Conservation (phyloP, 35 echinoderm and acorn worm species). For the Diadema setosum region DNA sequence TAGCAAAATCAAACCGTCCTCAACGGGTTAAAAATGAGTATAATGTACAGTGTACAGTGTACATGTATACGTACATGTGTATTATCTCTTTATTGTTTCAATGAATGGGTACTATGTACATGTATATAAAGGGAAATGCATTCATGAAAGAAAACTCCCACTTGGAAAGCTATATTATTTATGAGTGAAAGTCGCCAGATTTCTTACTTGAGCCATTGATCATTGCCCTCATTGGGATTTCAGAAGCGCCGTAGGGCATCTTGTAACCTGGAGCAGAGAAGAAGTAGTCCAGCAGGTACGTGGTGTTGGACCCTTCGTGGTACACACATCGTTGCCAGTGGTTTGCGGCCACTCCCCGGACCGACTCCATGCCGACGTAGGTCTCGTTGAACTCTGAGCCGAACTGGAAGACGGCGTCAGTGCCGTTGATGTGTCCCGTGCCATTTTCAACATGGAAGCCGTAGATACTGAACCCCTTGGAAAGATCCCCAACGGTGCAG, state of each 20-base stretch:
- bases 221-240: conserved; percentile 40
- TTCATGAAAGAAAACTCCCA: no score
- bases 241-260: not conserved
- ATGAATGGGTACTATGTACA: no score
- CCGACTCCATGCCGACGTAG: conserved; percentile 34
- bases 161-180: no score
- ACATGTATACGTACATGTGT: no score
- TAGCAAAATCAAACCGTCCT: no score
- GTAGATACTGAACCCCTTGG: conserved; percentile 46
- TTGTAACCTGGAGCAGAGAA: conserved; percentile 23
- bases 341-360: conserved; percentile 54
- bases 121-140: no score
- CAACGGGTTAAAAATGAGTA: no score
- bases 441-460: conserved; percentile 44
- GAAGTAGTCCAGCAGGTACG: conserved; percentile 38
- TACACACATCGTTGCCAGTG: conserved; percentile 45
- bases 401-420: conserved; percentile 34
- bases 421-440: conserved; percentile 23
- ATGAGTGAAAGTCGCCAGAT: no score
- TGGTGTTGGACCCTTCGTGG: not conserved
- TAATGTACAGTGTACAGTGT: no score
- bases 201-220: conserved; percentile 56
- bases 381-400: conserved; percentile 65
- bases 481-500: no score
- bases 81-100: no score